Conservation (phyloP, 2,888 invertebrate genomes). For the Beris chalybata region DNA sequence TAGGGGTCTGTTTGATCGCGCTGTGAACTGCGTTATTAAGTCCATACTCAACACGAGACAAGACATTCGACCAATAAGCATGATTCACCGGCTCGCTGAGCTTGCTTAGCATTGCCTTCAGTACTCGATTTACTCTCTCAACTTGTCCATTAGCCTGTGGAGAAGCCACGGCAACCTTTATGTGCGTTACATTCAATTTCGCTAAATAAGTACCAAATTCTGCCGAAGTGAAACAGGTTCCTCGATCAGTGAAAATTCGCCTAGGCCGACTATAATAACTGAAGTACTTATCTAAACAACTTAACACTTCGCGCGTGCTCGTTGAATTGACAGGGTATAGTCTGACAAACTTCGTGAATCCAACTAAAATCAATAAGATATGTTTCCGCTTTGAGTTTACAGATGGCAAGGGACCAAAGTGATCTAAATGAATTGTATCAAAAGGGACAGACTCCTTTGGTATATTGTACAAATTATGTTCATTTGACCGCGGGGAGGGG, state of each 20-base stretch:
- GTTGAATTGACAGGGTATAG: constrained; percentile 9
- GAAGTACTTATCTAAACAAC: constrained; percentile 7
- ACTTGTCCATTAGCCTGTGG: constrained; percentile 46
- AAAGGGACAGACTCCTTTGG: constrained; percentile 42
- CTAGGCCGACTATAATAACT: neutral
- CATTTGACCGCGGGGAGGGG: constrained; percentile 11
- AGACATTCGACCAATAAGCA: constrained; percentile 27
- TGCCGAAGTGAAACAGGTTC: constrained; percentile 16
- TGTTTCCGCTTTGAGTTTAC: neutral
- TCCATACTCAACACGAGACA: constrained; percentile 39
- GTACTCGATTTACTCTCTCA: constrained; percentile 30
- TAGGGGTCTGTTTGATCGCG: constrained; percentile 43
- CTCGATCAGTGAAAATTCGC: constrained; percentile 16
- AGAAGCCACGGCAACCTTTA: constrained; percentile 42
- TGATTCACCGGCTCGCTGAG: constrained; percentile 22
- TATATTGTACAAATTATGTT: constrained; percentile 43
- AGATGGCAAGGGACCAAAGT: constrained; percentile 27
- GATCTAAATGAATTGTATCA: constrained; percentile 14
- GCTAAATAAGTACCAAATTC: constrained; percentile 37
- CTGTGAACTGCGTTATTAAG: constrained; percentile 43
- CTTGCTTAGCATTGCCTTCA: constrained; percentile 30
- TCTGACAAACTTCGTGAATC: constrained; percentile 5
- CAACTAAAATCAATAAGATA: constrained; percentile 10
- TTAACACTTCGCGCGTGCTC: constrained; percentile 37
- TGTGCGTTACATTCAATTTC: constrained; percentile 39